These are phyloP conservation scores for Drosophila rubida DNA, from an alignment of 2,888 invertebrate species.

Conservation along the genomic window DNA sequence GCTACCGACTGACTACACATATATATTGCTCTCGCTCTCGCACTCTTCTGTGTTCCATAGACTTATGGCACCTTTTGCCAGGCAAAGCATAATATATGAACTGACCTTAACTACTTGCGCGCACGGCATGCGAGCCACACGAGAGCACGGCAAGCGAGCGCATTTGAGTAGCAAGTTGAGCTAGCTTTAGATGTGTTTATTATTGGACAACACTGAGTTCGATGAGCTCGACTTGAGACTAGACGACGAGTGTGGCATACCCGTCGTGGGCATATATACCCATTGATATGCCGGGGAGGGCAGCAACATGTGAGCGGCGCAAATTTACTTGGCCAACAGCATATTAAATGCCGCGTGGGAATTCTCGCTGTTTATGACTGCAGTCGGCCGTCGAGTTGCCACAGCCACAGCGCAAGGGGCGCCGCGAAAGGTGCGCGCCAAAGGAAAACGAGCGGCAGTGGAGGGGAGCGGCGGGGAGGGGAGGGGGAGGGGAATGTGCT, in stretches of 20 bases:
- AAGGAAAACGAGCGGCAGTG: background rate
- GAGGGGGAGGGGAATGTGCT: constrained; percentile 26
- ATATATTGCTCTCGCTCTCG: too few species aligned
- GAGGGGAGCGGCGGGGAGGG: background rate
- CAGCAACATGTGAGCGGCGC: constrained; percentile 52
- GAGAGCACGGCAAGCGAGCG: constrained; percentile 48
- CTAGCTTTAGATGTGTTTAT: too few species aligned
- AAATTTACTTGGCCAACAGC: constrained; percentile 77
- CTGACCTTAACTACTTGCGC: constrained; percentile 73
- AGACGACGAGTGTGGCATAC: constrained; percentile 28
- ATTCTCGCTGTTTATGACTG: constrained; percentile 79
- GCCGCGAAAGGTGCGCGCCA: constrained; percentile 7
- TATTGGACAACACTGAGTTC: background rate
- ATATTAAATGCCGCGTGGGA: constrained; percentile 81
- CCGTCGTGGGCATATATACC: constrained; percentile 7
- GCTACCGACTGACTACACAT: constrained; percentile 6
- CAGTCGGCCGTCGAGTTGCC: constrained; percentile 56
- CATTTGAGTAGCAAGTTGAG: too few species aligned
- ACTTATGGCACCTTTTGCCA: constrained; percentile 77
- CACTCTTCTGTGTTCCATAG: too few species aligned
- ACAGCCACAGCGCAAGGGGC: constrained; percentile 14
- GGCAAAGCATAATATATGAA: constrained; percentile 80
- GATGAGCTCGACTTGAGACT: background rate
- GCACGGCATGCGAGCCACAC: constrained; percentile 28
- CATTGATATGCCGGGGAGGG: constrained; percentile 12